These are phyloP conservation scores for Cylas formicarius DNA, from an alignment of 1,140 invertebrate genomes.

Conservation along the genomic window DNA sequence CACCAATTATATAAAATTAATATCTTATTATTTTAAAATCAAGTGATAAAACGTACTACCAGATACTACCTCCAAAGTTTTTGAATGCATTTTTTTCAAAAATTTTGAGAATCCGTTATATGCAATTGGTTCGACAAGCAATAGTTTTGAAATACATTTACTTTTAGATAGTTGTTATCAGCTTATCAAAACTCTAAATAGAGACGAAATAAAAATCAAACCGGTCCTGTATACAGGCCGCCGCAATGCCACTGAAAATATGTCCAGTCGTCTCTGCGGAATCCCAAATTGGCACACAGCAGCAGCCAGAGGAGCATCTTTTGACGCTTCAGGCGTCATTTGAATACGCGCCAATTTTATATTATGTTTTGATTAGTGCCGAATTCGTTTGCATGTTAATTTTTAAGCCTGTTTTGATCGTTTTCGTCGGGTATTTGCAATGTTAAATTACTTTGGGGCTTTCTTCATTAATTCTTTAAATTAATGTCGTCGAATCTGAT, in stretches of 20 bases:
- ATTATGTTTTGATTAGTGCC: slow-evolving; percentile 35
- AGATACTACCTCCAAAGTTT: too few relatives aligned
- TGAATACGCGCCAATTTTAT: slow-evolving; percentile 36
- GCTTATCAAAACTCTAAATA: too few relatives aligned
- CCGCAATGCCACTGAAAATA: slow-evolving; percentile 30
- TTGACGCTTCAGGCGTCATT: slow-evolving; percentile 34
- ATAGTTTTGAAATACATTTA: too few relatives aligned
- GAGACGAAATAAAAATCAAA: too few relatives aligned
- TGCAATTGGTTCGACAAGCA: too few relatives aligned
- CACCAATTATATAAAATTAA: too few relatives aligned
- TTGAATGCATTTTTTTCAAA: too few relatives aligned
- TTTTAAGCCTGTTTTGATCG: slow-evolving; percentile 15
- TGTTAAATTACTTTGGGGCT: slow-evolving; percentile 18
- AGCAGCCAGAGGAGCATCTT: slow-evolving; percentile 36
- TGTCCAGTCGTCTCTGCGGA: slow-evolving; percentile 33
- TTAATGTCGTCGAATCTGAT: too few relatives aligned
- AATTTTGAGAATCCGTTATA: too few relatives aligned
- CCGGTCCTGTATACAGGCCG: not conserved
- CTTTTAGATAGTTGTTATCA: too few relatives aligned
- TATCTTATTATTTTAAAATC: too few relatives aligned
- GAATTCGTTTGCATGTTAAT: slow-evolving; percentile 40
- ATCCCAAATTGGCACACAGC: slow-evolving; percentile 35
- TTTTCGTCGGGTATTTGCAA: slow-evolving; percentile 23
- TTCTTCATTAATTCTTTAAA: not conserved
- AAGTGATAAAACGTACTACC: too few relatives aligned